Evolutionary conservation across 37 sponge, comb jelly and placozoan species (phyloP), one percentile per base, ranked within the genome.

Genomic region (Spongilla lacustris): DNA sequence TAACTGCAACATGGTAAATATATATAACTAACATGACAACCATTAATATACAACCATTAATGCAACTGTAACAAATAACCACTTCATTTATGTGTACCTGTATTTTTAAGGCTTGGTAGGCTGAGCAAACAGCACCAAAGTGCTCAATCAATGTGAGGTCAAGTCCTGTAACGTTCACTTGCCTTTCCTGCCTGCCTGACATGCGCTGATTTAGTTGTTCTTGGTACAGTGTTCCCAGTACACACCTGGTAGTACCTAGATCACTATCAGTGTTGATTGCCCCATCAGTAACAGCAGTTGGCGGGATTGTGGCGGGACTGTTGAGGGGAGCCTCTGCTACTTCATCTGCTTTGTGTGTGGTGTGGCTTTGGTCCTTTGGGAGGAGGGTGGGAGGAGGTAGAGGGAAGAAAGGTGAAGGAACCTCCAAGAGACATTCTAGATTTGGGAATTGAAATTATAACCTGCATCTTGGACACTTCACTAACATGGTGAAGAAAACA

Each of bases 41-140:
- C n/a, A n/a, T n/a, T n/a, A n/a, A n/a, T n/a, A n/a, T n/a, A n/a
- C 3, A 26, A 29, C 29, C 9, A 26, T 70, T 70, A n/a, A 70
- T 70, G 9, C 9, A 24, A 68, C 68, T 4, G 41, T 50, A 22
- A 77, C 30, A n/a, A 48, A 36, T 46, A 8, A 2, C 17, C 50
- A 11, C 13, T 10, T 28, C 4, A 23, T 27, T 19, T 24, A 25
- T 38, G 68, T 90, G 71, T 83, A 98, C 97, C 48, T 81, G 88
- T 22, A 96, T 36, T 22, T 89, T 81, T 27, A 98, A 93, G 5
- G 95, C 97, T 73, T 96, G 97, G 74, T 92, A 98, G 2, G 98
- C 95, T 14, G 95, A 96, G 31, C 94, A 95, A 35, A 88, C 77
- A 30, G 71, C 69, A 23, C 97, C 95, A 74, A 98, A 92, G 46